Evolutionary conservation across 2,113 vertebrate genomes (phyloP).

Genomic region (Nibea albiflora): DNA sequence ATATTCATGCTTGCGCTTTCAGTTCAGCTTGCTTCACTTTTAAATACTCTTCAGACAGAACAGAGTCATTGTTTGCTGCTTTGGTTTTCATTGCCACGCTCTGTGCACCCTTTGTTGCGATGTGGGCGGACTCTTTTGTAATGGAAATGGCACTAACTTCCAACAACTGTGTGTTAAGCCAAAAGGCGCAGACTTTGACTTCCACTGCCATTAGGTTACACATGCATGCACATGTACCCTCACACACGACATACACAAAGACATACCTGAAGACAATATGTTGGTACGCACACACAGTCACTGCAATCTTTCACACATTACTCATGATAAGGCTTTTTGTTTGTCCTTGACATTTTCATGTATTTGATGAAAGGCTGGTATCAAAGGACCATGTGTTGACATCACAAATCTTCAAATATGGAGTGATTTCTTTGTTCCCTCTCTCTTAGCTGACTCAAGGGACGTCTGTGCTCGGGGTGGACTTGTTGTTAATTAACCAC

Average conservation of each 20-base stretch:
- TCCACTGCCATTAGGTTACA: not conserved
- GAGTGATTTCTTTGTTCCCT: constrained; percentile 64
- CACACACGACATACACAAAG: constrained; percentile 9
- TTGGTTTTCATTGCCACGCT: constrained; percentile 59
- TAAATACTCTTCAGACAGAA: constrained; percentile 72
- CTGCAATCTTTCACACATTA: constrained; percentile 8
- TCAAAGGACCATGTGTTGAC: constrained; percentile 66
- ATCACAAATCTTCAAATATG: constrained; percentile 70
- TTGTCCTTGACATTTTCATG: constrained; percentile 75
- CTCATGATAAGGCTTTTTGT: constrained; percentile 53
- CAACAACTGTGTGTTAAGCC: constrained; percentile 52
- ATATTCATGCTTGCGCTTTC: constrained; percentile 59
- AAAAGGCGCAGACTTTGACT: constrained; percentile 30
- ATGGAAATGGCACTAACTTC: constrained; percentile 71
- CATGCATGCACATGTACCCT: not conserved
- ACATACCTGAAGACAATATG: not conserved
- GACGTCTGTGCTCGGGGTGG: constrained; percentile 53
- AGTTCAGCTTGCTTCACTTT: constrained; percentile 51
- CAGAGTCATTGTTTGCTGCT: constrained; percentile 63
- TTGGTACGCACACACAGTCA: not conserved
- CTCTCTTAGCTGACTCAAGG: constrained; percentile 50
- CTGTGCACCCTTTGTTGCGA: constrained; percentile 64
- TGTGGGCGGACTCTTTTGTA: constrained; percentile 61
- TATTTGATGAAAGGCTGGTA: constrained; percentile 65
- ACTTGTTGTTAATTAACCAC: constrained; percentile 73